Percentiles rank a stretch among this genome's conserved stretches.
Conservation (phyloP, 2,888 invertebrate genomes). For the Synanthedon vespiformis region DNA sequence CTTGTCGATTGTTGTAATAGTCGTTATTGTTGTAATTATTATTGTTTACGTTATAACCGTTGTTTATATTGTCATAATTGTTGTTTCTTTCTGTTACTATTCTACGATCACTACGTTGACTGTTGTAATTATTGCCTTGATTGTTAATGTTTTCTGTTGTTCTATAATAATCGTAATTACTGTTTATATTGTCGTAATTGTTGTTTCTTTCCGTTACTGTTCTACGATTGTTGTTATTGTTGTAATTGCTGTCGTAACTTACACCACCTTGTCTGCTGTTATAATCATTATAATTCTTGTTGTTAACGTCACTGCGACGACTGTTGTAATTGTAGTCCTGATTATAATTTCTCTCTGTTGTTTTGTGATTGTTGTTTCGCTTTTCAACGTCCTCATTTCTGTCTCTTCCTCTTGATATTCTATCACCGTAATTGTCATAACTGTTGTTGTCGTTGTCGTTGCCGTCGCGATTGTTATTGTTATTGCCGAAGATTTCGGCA, state of each 20-base stretch:
- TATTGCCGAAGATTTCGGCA: constrained; percentile 13
- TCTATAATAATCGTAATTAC: background rate
- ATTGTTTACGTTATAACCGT: background rate
- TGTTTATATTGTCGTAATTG: background rate
- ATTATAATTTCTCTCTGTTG: background rate
- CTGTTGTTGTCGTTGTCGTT: background rate
- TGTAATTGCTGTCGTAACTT: background rate
- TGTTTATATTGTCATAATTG: background rate
- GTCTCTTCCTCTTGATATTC: background rate
- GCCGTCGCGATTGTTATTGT: background rate
- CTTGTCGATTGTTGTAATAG: background rate
- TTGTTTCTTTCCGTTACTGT: background rate
- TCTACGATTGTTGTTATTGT: background rate
- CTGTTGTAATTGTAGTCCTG: background rate
- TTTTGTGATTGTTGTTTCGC: background rate
- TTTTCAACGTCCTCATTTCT: background rate
- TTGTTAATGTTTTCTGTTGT: too few species aligned
- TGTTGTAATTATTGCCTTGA: too few species aligned
- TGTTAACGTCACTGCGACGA: background rate
- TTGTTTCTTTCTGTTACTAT: background rate
- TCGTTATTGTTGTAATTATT: background rate
- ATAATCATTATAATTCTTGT: background rate
- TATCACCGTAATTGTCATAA: background rate
- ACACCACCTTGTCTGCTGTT: background rate
- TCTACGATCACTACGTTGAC: background rate